phyloP scores from a whole-genome alignment of 2,113 vertebrate genomes.

The Hipposideros armiger region DNA sequence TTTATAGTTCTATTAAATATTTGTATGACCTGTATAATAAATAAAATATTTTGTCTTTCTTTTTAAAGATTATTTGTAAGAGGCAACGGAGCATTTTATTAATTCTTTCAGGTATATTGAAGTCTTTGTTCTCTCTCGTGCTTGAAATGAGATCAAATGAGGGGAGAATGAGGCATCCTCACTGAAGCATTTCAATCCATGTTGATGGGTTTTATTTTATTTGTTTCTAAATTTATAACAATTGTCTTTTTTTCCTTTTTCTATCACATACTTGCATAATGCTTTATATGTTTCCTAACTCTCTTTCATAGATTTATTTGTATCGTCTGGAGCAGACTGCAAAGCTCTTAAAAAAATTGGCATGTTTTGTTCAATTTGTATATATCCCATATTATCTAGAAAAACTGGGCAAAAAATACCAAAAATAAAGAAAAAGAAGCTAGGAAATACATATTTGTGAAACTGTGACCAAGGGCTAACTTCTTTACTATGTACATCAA shows the following conservation, averaged over 20 bases:
- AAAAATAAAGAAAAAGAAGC: not conserved
- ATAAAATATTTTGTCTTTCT: not conserved
- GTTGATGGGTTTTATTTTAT: not conserved
- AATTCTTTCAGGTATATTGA: not conserved
- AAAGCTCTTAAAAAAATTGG: conserved; percentile 55
- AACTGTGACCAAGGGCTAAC: not conserved
- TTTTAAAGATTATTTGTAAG: conserved; percentile 10
- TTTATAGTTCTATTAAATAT: conserved; percentile 27
- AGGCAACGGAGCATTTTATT: not conserved
- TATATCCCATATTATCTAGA: not conserved
- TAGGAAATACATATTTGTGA: not conserved
- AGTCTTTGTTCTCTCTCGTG: not conserved
- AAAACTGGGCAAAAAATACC: not conserved
- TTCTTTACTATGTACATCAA: not conserved
- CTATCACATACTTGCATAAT: not conserved
- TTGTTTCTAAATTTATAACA: conserved; percentile 25
- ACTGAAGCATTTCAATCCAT: not conserved
- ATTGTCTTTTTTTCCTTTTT: conserved; percentile 38
- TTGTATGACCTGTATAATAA: not conserved
- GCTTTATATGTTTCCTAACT: conserved; percentile 3
- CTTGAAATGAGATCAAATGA: not conserved
- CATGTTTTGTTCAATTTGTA: conserved; percentile 24
- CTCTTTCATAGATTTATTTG: not conserved
- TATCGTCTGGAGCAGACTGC: not conserved
- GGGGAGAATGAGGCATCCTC: not conserved